Evolutionary conservation across 2,888 invertebrate species (phyloP), one percentile per base, ranked within the genome.

Genomic region (Schizaphis graminum): DNA sequence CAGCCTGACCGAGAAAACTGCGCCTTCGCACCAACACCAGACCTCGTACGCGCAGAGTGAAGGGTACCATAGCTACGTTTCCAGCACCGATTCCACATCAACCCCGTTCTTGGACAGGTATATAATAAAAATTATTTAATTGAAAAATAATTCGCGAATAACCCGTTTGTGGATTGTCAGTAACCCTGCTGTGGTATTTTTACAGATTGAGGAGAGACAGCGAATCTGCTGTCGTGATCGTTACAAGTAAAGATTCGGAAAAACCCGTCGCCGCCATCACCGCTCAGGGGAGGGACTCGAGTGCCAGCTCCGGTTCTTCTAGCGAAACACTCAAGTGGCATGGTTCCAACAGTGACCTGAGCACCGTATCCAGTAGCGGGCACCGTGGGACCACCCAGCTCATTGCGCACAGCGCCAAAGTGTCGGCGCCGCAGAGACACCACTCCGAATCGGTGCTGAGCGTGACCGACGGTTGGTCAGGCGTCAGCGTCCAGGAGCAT

Each of bases 251-350:
- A 61, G 93, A 93, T 47, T 24, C 89, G 3, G 93, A 85, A 4
- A 89, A 91, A 41, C 24, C 11, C 53, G 26, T 47, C 26, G 16
- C n/a, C 41, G 53, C 53, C 3, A 24, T n/a, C 56, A 35, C 26
- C 21, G n/a, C 77, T 61, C 92, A 87, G 47, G 95, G 95, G 0
- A 94, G 95, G 87, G 95, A 95, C 91, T 95, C 95, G 5, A 95
- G 95, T 49, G 95, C 95, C 53, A 95, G 95, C 95, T 95, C 95
- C 24, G 95, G 96, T 95, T 96, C 96, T 44, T 97, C 97, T 92
- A 97, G 97, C 95, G 98, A 98, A 95, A 98, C 98, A 4, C 96
- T 98, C 16, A 98, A 98, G 96, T 98, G 98, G 97, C 97, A 98
- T 95, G 95, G 95, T 44, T 94, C 95, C 41, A 89, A 94, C 67